Evolutionary conservation across 2,888 invertebrate genomes (phyloP).

Genomic region (Campoletis raptor): DNA sequence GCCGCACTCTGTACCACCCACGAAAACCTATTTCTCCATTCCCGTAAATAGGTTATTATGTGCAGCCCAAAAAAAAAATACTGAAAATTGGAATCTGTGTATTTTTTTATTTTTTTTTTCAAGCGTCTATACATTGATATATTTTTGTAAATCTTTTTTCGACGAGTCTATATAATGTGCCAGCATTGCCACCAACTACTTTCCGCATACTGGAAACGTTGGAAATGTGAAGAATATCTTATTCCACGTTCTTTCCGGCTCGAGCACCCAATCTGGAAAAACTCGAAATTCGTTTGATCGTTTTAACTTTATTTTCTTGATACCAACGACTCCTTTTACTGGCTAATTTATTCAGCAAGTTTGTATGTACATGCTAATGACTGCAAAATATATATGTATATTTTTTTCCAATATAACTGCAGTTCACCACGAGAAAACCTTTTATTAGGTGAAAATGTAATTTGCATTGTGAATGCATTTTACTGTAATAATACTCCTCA

Average conservation of each 20-base stretch:
- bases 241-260: not conserved
- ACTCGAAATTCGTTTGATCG: not conserved
- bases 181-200: not conserved
- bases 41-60: constrained; percentile 36
- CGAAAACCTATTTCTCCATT: constrained; percentile 26
- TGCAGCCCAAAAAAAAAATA: not conserved
- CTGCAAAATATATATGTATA: too few species aligned
- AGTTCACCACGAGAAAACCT: too few species aligned
- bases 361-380: not conserved
- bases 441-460: too few species aligned
- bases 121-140: not conserved
- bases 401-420: too few species aligned
- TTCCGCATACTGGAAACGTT: not conserved
- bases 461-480: too few species aligned
- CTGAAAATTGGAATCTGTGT: constrained; percentile 16
- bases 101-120: not conserved
- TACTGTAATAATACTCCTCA: too few species aligned
- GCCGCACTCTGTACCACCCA: constrained; percentile 26
- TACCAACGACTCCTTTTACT: not conserved
- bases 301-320: not conserved
- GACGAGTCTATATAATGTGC: not conserved
- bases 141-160: not conserved
- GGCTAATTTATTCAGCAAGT: not conserved
- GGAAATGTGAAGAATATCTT: not conserved
- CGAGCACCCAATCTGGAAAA: not conserved